These are phyloP conservation scores for Oxycera nigricornis DNA, from an alignment of 2,888 invertebrate species.

Conservation along the genomic window DNA sequence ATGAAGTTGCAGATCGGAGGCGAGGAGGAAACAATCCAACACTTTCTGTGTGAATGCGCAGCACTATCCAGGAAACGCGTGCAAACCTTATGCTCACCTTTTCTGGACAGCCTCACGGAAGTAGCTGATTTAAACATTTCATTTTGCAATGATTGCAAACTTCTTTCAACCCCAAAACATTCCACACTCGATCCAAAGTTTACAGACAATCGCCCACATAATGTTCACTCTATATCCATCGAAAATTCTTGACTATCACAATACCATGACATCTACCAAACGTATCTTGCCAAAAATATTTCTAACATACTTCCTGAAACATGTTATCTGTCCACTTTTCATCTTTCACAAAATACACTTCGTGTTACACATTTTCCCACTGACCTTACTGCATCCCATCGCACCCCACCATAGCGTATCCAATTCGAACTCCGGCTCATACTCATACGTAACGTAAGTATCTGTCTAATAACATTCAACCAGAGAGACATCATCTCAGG, in stretches of 20 bases:
- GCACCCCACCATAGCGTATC: not conserved
- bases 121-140: no score
- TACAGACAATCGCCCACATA: no score
- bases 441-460: not conserved
- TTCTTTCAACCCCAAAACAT: no score
- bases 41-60: no score
- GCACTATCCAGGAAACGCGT: no score
- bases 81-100: no score
- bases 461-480: conserved; percentile 4
- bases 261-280: not conserved
- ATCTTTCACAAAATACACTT: not conserved
- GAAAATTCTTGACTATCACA: not conserved
- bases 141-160: no score
- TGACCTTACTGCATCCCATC: not conserved
- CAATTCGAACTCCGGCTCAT: not conserved
- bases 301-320: not conserved
- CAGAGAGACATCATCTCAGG: not conserved
- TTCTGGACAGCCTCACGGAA: no score
- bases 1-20: no score
- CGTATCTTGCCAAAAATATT: not conserved
- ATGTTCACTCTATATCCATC: no score
- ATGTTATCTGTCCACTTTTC: not conserved
- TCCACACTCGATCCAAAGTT: no score
- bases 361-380: not conserved
- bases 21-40: no score